These are phyloP conservation scores for Aplysina aerophoba DNA, from an alignment of 37 sponge, comb jelly and placozoan genomes.

Conservation along the genomic window DNA sequence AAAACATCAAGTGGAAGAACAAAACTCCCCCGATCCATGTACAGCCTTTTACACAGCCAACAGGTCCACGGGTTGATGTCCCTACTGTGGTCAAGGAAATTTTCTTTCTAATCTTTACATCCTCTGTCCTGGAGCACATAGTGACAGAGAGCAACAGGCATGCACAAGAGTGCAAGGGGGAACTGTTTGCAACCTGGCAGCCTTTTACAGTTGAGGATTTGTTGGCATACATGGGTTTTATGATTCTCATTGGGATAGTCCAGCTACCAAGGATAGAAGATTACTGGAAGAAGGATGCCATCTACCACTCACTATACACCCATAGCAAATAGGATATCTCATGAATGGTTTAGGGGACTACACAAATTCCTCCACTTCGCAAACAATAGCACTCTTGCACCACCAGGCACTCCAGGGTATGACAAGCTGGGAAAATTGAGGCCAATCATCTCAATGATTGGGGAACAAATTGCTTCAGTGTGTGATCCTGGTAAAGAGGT, in stretches of 20 bases:
- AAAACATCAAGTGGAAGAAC: too few species aligned
- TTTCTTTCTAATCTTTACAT: conserved; percentile 35
- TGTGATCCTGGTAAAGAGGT: conserved; percentile 26
- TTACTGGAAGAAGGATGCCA: too few species aligned
- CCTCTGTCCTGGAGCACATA: conserved; percentile 16
- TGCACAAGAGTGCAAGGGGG: too few species aligned
- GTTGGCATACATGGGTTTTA: too few species aligned
- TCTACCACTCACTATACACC: too few species aligned
- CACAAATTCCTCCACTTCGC: conserved; percentile 20
- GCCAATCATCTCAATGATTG: conserved; percentile 17
- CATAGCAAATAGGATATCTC: too few species aligned
- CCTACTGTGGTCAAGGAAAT: conserved; percentile 3
- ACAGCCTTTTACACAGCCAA: conserved; percentile 22
- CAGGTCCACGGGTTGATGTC: conserved; percentile 34
- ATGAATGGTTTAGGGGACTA: conserved; percentile 40
- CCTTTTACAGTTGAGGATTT: too few species aligned
- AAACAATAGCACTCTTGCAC: conserved; percentile 7
- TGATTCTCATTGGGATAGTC: too few species aligned
- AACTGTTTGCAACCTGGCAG: too few species aligned
- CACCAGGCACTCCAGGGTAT: conserved; percentile 10
- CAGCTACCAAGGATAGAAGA: too few species aligned
- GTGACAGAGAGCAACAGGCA: conserved; percentile 26
- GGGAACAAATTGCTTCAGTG: conserved; percentile 6
- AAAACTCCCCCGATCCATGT: neutral
- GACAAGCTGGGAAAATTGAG: too few species aligned